These are phyloP conservation scores for Cistogaster globosa DNA, from an alignment of 2,888 invertebrate species.

Conservation along the genomic window DNA sequence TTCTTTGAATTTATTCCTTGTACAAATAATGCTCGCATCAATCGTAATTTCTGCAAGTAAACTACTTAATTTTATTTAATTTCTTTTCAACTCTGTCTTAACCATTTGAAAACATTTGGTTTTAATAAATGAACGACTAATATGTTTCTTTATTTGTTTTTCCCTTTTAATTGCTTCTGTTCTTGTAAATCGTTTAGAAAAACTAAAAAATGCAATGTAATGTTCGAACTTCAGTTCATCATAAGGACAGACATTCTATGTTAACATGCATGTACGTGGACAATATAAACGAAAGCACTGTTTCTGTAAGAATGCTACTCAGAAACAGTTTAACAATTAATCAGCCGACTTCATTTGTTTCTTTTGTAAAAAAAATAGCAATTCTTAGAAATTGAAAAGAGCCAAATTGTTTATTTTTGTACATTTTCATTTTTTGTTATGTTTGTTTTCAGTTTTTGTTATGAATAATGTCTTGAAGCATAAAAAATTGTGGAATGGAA, in stretches of 20 bases:
- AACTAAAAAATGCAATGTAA: constrained; percentile 8
- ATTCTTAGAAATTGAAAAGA: not conserved
- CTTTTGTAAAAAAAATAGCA: constrained; percentile 1
- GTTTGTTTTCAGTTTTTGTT: constrained; percentile 18
- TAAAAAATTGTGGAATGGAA: constrained; percentile 37
- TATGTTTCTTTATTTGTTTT: not conserved
- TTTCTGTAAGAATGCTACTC: not conserved
- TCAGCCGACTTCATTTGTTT: constrained; percentile 18
- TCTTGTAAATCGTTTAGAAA: constrained; percentile 33
- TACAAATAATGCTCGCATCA: too few relatives aligned
- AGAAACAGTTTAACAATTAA: constrained; percentile 29
- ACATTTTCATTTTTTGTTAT: constrained; percentile 4
- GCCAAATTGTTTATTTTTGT: constrained; percentile 4
- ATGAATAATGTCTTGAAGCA: constrained; percentile 39
- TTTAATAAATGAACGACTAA: too few relatives aligned
- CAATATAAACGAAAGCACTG: not conserved
- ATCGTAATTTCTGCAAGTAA: too few relatives aligned
- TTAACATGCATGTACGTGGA: not conserved
- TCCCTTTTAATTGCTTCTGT: not conserved
- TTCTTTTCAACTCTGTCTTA: too few relatives aligned
- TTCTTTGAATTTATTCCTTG: too few relatives aligned
- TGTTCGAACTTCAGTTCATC: constrained; percentile 19
- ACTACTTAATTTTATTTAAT: too few relatives aligned
- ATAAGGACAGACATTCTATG: not conserved
- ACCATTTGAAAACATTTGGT: too few relatives aligned